phyloP scores from a whole-genome alignment of 2,797 vertebrate species.

The Phrynocephalus guinanensis region DNA sequence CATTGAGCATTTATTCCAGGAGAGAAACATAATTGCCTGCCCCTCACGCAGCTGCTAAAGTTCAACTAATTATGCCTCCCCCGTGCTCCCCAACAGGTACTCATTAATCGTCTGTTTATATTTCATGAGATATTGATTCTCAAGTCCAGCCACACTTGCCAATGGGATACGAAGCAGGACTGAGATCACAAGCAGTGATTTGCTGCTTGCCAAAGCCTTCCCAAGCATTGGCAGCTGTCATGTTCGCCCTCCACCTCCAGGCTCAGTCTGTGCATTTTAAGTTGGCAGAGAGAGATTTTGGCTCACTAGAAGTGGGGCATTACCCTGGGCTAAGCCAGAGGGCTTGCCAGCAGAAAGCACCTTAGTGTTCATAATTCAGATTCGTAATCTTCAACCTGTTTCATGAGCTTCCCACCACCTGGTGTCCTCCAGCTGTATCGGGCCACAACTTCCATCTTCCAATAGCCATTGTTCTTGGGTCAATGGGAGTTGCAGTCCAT shows the following conservation, averaged over 20 bases:
- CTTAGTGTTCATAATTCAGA: neutral
- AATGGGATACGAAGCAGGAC: slow-evolving; percentile 4
- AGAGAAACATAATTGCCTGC: slow-evolving; percentile 37
- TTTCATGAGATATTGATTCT: slow-evolving; percentile 58
- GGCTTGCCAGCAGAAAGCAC: neutral
- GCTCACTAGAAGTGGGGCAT: neutral
- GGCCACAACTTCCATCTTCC: neutral
- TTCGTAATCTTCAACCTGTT: neutral
- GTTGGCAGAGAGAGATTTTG: neutral
- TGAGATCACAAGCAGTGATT: slow-evolving; percentile 20
- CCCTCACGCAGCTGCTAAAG: slow-evolving; percentile 30
- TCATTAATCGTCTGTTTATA: slow-evolving; percentile 56
- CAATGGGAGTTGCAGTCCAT: neutral
- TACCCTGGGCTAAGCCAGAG: neutral
- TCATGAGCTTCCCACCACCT: neutral
- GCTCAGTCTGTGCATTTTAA: neutral
- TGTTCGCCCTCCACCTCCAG: neutral
- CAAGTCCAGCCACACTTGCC: slow-evolving; percentile 36
- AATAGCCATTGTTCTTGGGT: too few species aligned
- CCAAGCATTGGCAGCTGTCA: neutral
- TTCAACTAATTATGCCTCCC: slow-evolving; percentile 50
- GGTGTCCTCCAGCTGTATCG: neutral
- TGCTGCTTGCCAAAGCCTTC: neutral
- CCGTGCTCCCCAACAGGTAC: slow-evolving; percentile 53
- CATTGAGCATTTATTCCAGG: slow-evolving; percentile 40